Conservation (phyloP, 2,113 vertebrate genomes). For the Psilopsiagon aymara region DNA sequence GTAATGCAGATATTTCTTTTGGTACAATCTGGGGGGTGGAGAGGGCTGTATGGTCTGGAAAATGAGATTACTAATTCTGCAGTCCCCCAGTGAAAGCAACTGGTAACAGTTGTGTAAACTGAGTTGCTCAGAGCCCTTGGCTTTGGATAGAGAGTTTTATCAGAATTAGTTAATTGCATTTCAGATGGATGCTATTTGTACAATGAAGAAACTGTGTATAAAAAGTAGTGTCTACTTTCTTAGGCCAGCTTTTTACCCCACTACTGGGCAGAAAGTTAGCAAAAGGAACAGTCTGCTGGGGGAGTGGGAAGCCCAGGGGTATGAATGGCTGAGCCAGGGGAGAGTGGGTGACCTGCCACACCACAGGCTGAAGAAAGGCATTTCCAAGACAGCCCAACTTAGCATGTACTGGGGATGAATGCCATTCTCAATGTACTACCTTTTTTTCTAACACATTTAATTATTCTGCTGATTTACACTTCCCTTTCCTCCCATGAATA, state of each 20-base stretch:
- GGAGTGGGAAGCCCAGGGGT: not conserved
- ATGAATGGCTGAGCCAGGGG: not conserved
- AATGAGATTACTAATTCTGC: not conserved
- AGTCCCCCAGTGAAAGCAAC: not conserved
- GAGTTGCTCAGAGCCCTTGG: not conserved
- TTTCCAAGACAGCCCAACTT: not conserved
- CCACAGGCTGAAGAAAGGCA: not conserved
- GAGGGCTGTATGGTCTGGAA: not conserved
- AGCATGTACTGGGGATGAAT: not conserved
- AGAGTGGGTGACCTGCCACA: not conserved
- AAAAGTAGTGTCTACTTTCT: not conserved
- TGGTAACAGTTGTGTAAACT: not conserved
- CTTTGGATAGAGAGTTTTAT: not conserved
- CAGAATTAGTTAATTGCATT: not conserved
- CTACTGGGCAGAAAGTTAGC: not conserved
- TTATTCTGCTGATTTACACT: not conserved
- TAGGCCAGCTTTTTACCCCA: not conserved
- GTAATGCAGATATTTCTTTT: not conserved
- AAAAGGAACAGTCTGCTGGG: not conserved
- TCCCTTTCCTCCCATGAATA: not conserved
- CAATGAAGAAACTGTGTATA: not conserved
- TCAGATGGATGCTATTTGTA: not conserved
- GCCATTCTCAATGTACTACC: not conserved
- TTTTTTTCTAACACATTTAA: not conserved
- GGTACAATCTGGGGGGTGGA: not conserved